Conservation (phyloP, 2,113 vertebrate species). For the Leptodactylus fuscus region DNA sequence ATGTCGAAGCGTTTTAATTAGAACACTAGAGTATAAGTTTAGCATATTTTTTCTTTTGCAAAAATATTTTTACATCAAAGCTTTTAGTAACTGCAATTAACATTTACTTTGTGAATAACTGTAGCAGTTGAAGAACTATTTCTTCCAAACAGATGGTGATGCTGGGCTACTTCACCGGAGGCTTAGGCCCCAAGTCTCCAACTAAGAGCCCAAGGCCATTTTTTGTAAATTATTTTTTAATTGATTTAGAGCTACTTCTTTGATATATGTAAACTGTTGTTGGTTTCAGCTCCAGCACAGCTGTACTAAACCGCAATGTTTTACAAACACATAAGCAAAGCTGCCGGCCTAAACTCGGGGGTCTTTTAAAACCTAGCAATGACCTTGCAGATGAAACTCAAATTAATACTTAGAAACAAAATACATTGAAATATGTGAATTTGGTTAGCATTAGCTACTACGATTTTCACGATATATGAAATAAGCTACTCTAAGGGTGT, state of each 20-base stretch:
- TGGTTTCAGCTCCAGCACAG: not conserved
- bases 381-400: constrained; percentile 1
- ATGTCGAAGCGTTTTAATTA: no score
- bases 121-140: constrained; percentile 12
- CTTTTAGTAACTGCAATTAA: constrained; percentile 1
- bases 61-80: constrained; percentile 3
- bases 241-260: constrained; percentile 10
- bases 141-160: constrained; percentile 23
- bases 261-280: constrained; percentile 22
- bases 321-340: constrained; percentile 4
- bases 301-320: not conserved
- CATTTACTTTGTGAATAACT: constrained; percentile 13
- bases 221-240: constrained; percentile 28
- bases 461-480: no score
- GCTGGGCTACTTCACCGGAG: constrained; percentile 11
- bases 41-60: not conserved
- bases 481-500: no score
- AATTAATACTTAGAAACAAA: not conserved
- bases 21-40: no score
- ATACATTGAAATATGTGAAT: not conserved
- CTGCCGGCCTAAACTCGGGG: not conserved
- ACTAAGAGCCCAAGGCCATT: not conserved
- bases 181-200: not conserved
- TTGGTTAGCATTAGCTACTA: no score
- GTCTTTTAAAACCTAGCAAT: not conserved